Evolutionary conservation across 2,888 invertebrate genomes (phyloP), one percentile per base, ranked within the genome.

Genomic region (Drosophila phalerata): DNA sequence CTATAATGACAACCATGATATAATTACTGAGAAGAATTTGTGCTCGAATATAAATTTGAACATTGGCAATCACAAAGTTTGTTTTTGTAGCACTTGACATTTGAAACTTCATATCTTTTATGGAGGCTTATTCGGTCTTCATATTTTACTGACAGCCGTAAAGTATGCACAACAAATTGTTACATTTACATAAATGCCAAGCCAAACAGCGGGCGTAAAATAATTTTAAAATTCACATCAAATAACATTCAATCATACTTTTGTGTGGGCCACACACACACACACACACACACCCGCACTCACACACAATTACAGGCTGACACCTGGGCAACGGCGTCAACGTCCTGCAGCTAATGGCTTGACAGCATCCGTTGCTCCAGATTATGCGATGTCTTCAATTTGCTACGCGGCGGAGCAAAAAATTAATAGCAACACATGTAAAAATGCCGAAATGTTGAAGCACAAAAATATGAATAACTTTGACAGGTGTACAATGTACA

Each of bases 381-480:
- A 81, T 79, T 81, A 75, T 57, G 62, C 69, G 56, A 52, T 38
- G 69, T 55, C 75, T 74, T 64, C 72, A 79, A 75, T 81, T 79
- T 69, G 75, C 45, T 55, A 64, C 67, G 65, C 64, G 64, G 51
- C 55, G 58, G 42, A 73, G 75, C 82, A 76, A 78, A 70, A 81
- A 86, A 88, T 88, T 84, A 88, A 88, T 84, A 88, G 85, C 81
- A 84, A 74, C 85, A 76, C 66, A 88, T 84, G 69, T 76, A 78
- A 56, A 77, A 62, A 63, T 60, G 70, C 64, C 61, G 17, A 49
- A 69, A 60, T 66, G 42, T 25, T 32, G 55, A 25, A 25, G 60
- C 37, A 34, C 19, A 40, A 45, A 84, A 86, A 78, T 88, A 86
- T 88, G 84, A 85, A 88, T 84, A 84, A 81, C 70, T 88, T 79